phyloP scores from a whole-genome alignment of 2,888 invertebrate species.

The Miltochrista miniata region DNA sequence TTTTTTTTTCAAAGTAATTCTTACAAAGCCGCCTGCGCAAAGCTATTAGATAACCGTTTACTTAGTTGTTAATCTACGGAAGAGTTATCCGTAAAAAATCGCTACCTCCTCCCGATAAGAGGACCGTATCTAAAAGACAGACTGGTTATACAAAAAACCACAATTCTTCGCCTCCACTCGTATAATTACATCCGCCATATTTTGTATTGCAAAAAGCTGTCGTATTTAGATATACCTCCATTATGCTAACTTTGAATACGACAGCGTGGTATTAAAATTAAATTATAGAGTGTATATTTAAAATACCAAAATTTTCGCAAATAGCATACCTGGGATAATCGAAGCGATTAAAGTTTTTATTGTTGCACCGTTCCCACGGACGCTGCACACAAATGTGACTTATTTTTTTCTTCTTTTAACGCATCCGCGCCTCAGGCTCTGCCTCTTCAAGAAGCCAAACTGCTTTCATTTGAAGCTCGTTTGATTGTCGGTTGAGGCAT shows the following conservation, averaged over 20 bases:
- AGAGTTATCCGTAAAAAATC: slow-evolving; percentile 40
- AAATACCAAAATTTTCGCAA: slow-evolving; percentile 62
- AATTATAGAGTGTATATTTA: slow-evolving; percentile 32
- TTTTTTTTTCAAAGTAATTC: slow-evolving; percentile 7
- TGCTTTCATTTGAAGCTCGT: slow-evolving; percentile 70
- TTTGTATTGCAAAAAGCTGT: slow-evolving; percentile 49
- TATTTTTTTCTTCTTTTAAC: slow-evolving; percentile 41
- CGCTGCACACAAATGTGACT: slow-evolving; percentile 67
- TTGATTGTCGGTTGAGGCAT: slow-evolving; percentile 64
- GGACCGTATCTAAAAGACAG: slow-evolving; percentile 39
- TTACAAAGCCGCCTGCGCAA: slow-evolving; percentile 12
- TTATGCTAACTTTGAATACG: slow-evolving; percentile 49
- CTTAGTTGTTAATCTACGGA: slow-evolving; percentile 11
- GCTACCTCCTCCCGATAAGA: slow-evolving; percentile 39
- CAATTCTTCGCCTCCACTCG: slow-evolving; percentile 39
- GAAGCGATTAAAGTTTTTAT: slow-evolving; percentile 55
- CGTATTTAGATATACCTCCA: slow-evolving; percentile 45
- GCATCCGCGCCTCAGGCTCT: slow-evolving; percentile 73
- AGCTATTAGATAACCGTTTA: slow-evolving; percentile 1
- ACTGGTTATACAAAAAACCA: slow-evolving; percentile 37
- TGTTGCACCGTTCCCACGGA: slow-evolving; percentile 74
- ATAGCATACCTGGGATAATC: slow-evolving; percentile 62
- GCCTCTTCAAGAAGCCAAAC: slow-evolving; percentile 56
- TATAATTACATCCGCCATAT: slow-evolving; percentile 66
- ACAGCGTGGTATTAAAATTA: slow-evolving; percentile 29